Evolutionary conservation across 2,113 vertebrate genomes (phyloP).

Genomic region (Leucopternis melanops): DNA sequence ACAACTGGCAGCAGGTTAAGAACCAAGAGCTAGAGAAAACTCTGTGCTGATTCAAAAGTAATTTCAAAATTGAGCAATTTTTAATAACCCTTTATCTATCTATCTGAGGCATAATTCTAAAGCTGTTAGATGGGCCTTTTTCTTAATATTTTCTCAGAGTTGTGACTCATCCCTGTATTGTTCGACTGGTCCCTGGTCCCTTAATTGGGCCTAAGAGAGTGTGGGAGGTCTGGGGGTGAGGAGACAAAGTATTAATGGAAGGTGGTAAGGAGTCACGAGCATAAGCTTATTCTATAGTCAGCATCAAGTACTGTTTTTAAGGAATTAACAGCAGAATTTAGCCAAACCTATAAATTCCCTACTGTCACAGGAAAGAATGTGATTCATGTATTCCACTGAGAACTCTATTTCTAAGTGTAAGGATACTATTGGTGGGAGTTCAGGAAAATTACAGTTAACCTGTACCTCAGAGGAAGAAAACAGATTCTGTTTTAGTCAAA

Average conservation of each 20-base stretch:
- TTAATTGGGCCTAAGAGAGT: not conserved
- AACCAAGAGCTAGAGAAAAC: not conserved
- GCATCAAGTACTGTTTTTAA: not conserved
- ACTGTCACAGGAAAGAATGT: not conserved
- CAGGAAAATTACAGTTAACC: not conserved
- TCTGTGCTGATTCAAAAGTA: not conserved
- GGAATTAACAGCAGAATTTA: not conserved
- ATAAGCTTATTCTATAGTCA: not conserved
- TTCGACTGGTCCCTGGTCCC: not conserved
- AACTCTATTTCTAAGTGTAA: not conserved
- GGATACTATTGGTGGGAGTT: not conserved
- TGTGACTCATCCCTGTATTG: not conserved
- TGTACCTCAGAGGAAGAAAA: not conserved
- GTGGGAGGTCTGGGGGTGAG: not conserved
- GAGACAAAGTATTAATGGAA: not conserved
- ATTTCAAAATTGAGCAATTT: not conserved
- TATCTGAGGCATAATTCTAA: not conserved
- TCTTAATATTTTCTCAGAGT: not conserved
- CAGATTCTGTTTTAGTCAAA: not conserved
- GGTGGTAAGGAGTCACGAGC: not conserved
- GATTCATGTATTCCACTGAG: not conserved
- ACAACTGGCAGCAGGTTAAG: not conserved
- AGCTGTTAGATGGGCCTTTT: not conserved
- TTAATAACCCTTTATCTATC: not conserved
- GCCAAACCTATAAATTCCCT: not conserved